Conservation (phyloP, 2,888 invertebrate genomes). For the Lamellibrachia satsuma region DNA sequence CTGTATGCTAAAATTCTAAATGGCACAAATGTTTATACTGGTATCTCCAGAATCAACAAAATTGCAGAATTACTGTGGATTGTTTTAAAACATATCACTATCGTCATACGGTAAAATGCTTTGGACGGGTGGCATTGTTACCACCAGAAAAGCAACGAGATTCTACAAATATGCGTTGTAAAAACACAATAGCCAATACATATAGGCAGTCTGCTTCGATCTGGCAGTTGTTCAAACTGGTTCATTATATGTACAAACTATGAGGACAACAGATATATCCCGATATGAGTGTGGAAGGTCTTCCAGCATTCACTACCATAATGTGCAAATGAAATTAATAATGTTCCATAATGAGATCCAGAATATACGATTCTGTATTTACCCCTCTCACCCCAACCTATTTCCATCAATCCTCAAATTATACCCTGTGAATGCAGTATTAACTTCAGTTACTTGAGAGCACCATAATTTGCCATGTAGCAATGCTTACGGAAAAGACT, state of each 20-base stretch:
- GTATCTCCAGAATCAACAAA: too few species aligned
- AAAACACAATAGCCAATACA: background rate
- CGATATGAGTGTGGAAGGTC: background rate
- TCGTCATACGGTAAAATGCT: background rate
- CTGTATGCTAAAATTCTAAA: background rate
- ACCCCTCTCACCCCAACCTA: background rate
- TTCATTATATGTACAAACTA: background rate
- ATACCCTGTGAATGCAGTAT: too few species aligned
- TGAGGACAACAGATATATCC: background rate
- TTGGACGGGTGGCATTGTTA: background rate
- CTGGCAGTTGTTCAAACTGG: background rate
- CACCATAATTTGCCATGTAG: background rate
- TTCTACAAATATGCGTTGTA: background rate
- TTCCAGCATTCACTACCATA: background rate
- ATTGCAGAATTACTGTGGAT: too few species aligned
- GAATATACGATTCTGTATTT: background rate
- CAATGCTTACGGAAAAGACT: background rate
- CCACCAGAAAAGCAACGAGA: background rate
- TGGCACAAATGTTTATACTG: background rate
- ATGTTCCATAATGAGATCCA: background rate
- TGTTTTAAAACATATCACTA: background rate
- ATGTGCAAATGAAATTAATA: background rate
- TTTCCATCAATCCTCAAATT: too few species aligned
- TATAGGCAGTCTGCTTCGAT: background rate
- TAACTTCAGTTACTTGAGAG: background rate